These are phyloP conservation scores for Cebidichthys violaceus DNA, from an alignment of 2,113 vertebrate species.

Conservation along the genomic window DNA sequence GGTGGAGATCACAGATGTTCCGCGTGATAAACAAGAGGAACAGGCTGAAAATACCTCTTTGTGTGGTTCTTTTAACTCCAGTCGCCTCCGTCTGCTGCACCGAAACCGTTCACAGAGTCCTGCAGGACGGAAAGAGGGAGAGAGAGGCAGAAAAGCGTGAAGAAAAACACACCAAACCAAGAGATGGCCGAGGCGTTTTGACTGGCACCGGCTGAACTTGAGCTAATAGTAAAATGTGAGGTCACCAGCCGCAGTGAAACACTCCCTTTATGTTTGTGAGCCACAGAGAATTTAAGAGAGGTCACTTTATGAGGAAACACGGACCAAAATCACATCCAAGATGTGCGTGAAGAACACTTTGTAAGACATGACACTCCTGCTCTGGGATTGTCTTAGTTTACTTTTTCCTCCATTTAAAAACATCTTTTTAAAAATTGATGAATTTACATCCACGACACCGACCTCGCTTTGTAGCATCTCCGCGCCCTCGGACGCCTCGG, in stretches of 20 bases:
- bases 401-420: neutral
- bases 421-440: neutral
- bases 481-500: constrained; percentile 82
- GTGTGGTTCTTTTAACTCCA: constrained; percentile 36
- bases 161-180: constrained; percentile 27
- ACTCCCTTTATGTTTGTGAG: constrained; percentile 1
- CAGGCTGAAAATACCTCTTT: constrained; percentile 20
- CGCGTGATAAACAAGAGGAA: neutral
- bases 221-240: constrained; percentile 48
- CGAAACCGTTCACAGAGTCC: constrained; percentile 70
- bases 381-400: neutral
- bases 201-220: constrained; percentile 29
- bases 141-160: neutral
- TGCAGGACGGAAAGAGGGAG: constrained; percentile 29
- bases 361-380: constrained; percentile 7
- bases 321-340: neutral
- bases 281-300: neutral
- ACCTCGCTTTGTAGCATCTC: constrained; percentile 84
- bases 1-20: neutral
- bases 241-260: constrained; percentile 22
- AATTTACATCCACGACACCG: constrained; percentile 45
- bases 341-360: neutral
- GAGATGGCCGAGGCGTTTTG: constrained; percentile 25
- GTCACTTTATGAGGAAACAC: constrained; percentile 1
- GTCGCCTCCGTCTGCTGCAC: constrained; percentile 54